phyloP scores from a whole-genome alignment of 1,140 invertebrate genomes.

The Oedothorax gibbosus region DNA sequence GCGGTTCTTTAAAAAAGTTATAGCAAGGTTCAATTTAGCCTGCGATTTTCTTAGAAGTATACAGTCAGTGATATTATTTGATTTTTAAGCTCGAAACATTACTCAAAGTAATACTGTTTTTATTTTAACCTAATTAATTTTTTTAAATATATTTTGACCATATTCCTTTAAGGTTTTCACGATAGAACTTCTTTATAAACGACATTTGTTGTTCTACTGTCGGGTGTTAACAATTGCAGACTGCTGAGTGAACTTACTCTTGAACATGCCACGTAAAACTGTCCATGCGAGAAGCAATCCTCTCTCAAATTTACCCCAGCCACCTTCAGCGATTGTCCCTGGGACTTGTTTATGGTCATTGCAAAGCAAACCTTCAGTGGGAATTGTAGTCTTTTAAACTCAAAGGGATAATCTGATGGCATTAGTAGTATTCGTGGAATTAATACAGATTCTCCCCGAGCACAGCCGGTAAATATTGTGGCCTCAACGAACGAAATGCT shows the following conservation, averaged over 20 bases:
- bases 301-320: slow-evolving; percentile 67
- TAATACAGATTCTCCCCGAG: not conserved
- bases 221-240: too few relatives aligned
- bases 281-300: slow-evolving; percentile 68
- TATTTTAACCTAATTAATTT: too few relatives aligned
- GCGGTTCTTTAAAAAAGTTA: not conserved
- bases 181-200: too few relatives aligned
- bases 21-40: not conserved
- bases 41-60: not conserved
- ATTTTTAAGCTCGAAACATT: not conserved
- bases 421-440: not conserved
- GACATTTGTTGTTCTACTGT: too few relatives aligned
- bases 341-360: not conserved
- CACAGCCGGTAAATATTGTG: not conserved
- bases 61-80: not conserved
- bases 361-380: not conserved
- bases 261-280: slow-evolving; percentile 66
- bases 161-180: too few relatives aligned
- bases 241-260: too few relatives aligned
- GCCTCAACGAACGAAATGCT: not conserved
- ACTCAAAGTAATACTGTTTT: too few relatives aligned
- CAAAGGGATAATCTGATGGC: not conserved
- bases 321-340: slow-evolving; percentile 58
- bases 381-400: too few relatives aligned
- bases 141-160: too few relatives aligned